Evolutionary conservation across 1,140 invertebrate species (phyloP), one percentile per base, ranked within the genome.

Genomic region (Adoxophyes honmai): DNA sequence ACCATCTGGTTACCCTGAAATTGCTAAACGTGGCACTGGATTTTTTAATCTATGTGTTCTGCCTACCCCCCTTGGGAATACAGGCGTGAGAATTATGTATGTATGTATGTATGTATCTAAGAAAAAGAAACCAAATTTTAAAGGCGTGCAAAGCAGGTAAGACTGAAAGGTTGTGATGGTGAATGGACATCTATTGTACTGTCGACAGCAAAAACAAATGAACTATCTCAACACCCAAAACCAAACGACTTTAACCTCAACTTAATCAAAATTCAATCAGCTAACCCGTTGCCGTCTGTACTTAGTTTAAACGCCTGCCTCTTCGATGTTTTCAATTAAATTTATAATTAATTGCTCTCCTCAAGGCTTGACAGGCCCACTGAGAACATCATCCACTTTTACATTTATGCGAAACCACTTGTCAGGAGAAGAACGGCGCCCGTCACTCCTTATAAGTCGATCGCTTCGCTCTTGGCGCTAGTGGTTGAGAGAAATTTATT

Each of bases 271-370:
- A 48, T 48, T 48, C 42, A 48, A 48, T 48, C 42, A 48, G 28
- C 16, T 44, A 48, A 48, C 18, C 39, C 16, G 21, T 48, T 18
- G 18, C 42, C 21, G 42, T 68, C 55, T 62, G 60, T 61, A 66
- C 72, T 79, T 70, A 67, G 74, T 62, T 62, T 70, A 59, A 73
- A 68, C 64, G 64, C 44, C 38, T 52, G 61, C 65, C 37, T 56
- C 37, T 48, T 75, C 61, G 75, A 76, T 79, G 68, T 66, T 68
- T 79, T 81, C 79, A 83, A 87, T 87, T 85, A 87, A 87, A 81
- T 80, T 70, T 75, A 67, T 81, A 85, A 87, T 85, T 87, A 83
- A 87, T 85, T 82, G 80, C 76, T 75, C 55, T 57, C 61, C 64
- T 66, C 72, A 59, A 73, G 71, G 65, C 69, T 73, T 79, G 84